Evolutionary conservation across 1,140 invertebrate genomes (phyloP).

Genomic region (Achroia grisella): DNA sequence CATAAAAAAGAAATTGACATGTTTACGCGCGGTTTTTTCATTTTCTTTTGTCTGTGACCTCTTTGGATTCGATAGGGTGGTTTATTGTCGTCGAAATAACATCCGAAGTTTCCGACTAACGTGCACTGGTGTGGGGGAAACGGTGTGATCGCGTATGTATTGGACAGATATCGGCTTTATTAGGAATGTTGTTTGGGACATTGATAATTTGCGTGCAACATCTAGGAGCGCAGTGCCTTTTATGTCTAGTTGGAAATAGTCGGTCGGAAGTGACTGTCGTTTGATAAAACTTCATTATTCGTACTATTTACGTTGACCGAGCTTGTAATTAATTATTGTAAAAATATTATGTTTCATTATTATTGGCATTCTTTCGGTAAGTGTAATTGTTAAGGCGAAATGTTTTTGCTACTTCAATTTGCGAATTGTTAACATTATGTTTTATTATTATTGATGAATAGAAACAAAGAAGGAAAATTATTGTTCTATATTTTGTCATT

Average conservation of each 20-base stretch:
- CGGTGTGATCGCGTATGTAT: not conserved
- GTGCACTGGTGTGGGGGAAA: not conserved
- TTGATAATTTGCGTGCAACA: not conserved
- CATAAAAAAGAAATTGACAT: not conserved
- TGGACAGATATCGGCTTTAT: too few relatives aligned
- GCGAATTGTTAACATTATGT: constrained; percentile 63
- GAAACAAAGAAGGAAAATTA: constrained; percentile 26
- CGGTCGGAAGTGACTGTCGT: too few relatives aligned
- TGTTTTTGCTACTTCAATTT: constrained; percentile 52
- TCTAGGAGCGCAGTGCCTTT: not conserved
- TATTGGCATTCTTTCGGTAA: constrained; percentile 42
- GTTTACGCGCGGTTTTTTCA: not conserved
- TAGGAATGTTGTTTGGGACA: too few relatives aligned
- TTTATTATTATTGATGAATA: constrained; percentile 45
- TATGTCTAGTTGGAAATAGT: not conserved
- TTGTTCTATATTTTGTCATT: constrained; percentile 61
- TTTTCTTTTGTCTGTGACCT: constrained; percentile 18
- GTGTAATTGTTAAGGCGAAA: constrained; percentile 48
- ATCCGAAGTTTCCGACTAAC: not conserved
- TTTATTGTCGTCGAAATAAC: not conserved
- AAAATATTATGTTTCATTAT: constrained; percentile 26
- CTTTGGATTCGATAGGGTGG: constrained; percentile 9
- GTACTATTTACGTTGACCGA: constrained; percentile 11
- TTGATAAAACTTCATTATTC: too few relatives aligned
- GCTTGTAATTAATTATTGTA: constrained; percentile 11